Percentiles rank a stretch among this genome's conserved stretches.
These are phyloP conservation scores for Moxostoma hubbsi DNA, from an alignment of 2,797 vertebrate genomes.

Conservation along the genomic window DNA sequence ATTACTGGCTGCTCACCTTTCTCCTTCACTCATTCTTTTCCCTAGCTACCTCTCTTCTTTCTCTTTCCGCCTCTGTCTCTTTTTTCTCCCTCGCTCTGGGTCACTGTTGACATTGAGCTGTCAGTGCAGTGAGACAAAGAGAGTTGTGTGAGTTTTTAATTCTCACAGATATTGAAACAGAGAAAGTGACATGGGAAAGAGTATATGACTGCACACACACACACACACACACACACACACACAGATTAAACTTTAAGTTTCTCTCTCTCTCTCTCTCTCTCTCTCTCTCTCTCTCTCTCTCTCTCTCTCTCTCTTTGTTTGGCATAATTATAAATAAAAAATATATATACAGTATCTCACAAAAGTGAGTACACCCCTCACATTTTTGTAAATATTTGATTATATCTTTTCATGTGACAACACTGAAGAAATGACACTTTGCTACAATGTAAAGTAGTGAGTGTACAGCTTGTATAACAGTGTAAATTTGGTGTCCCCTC, in stretches of 20 bases:
- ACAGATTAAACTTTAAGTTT: neutral
- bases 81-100: conserved; percentile 29
- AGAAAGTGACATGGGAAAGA: conserved; percentile 58
- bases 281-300: too few relatives aligned
- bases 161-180: conserved; percentile 66
- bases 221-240: neutral
- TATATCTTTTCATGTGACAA: too few relatives aligned
- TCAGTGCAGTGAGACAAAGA: conserved; percentile 51
- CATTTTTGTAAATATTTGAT: too few relatives aligned
- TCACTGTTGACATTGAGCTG: conserved; percentile 62
- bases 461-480: too few relatives aligned
- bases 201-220: conserved; percentile 62
- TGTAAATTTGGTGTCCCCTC: too few relatives aligned
- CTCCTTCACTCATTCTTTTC: conserved; percentile 25
- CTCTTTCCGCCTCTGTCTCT: conserved; percentile 13
- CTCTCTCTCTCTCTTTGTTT: neutral
- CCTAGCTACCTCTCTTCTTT: conserved; percentile 18
- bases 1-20: conserved; percentile 37
- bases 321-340: neutral
- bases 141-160: conserved; percentile 68
- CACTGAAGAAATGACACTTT: too few relatives aligned
- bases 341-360: too few relatives aligned
- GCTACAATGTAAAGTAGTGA: too few relatives aligned
- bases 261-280: too few relatives aligned
- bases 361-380: too few relatives aligned